These are phyloP conservation scores for Sebastes cheni DNA, from an alignment of 2,797 vertebrate genomes.

Conservation along the genomic window DNA sequence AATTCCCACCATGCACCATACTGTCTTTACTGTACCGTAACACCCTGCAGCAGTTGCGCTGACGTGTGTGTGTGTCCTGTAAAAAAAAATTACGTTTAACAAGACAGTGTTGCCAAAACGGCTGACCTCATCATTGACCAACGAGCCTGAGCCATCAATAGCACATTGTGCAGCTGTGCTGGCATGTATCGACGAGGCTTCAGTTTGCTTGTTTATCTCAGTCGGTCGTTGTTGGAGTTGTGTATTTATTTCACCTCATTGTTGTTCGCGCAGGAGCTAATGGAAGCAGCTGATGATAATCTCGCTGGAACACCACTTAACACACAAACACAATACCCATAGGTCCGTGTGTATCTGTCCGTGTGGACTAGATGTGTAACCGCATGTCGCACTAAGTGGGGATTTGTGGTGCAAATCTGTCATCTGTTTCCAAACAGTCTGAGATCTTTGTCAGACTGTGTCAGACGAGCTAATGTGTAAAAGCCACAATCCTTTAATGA, in stretches of 20 bases:
- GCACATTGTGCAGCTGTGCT: background rate
- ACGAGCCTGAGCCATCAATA: constrained; percentile 11
- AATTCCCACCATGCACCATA: background rate
- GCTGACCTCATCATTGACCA: constrained; percentile 25
- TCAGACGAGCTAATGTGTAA: constrained; percentile 48
- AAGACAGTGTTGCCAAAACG: background rate
- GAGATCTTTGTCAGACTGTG: constrained; percentile 43
- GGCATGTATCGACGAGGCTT: background rate
- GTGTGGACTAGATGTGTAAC: constrained; percentile 4
- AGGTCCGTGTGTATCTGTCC: background rate
- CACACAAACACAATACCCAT: background rate
- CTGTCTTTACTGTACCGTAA: background rate
- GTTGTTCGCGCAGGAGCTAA: constrained; percentile 5
- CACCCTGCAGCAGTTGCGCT: background rate
- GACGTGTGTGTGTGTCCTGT: background rate
- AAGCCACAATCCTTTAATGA: constrained; percentile 52
- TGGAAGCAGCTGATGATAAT: constrained; percentile 22
- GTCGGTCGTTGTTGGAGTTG: background rate
- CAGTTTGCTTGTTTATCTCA: background rate
- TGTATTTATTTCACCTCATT: background rate
- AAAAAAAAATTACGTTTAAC: background rate
- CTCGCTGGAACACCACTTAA: background rate
- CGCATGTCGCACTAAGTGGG: constrained; percentile 42
- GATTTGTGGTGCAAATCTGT: constrained; percentile 64
- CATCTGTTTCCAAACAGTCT: constrained; percentile 54